Conservation (phyloP, 1,140 invertebrate species). For the Pteromalus puparum region DNA sequence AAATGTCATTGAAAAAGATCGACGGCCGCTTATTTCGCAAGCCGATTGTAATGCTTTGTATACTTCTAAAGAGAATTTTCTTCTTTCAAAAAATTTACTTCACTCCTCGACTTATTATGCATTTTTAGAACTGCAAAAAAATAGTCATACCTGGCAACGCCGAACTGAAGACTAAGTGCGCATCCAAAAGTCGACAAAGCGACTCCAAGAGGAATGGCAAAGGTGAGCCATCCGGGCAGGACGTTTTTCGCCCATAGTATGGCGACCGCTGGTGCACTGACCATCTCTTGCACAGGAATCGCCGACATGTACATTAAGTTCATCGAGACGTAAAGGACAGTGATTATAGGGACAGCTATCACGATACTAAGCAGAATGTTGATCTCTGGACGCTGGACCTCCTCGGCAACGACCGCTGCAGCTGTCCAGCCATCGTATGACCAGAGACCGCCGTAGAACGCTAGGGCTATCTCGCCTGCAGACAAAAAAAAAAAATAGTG, state of each 20-base stretch:
- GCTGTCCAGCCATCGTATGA: conserved; percentile 97
- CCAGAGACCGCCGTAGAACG: conserved; percentile 95
- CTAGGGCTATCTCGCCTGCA: conserved; percentile 86
- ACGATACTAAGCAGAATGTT: conserved; percentile 90
- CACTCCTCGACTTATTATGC: no score
- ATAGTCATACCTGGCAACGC: conserved; percentile 76
- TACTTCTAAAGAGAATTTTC: not conserved
- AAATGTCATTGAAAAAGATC: not conserved
- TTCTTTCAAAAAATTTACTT: no score
- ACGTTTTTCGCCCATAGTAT: conserved; percentile 83
- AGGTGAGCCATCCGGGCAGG: conserved; percentile 76
- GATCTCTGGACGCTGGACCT: conserved; percentile 91
- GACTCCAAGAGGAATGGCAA: conserved; percentile 84
- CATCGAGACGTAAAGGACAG: conserved; percentile 91
- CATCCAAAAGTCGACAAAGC: conserved; percentile 86
- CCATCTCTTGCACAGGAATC: conserved; percentile 87
- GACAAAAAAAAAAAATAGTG: not conserved
- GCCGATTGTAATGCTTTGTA: not conserved
- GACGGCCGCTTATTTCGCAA: not conserved
- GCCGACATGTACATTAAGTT: conserved; percentile 96
- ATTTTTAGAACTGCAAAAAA: not conserved
- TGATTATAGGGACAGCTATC: conserved; percentile 93
- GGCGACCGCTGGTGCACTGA: conserved; percentile 88
- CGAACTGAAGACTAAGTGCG: conserved; percentile 85
- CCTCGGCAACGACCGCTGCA: conserved; percentile 93